Base-by-base conservation (phyloP, 2,888 invertebrate species). In the Pomacea canaliculata region DNA sequence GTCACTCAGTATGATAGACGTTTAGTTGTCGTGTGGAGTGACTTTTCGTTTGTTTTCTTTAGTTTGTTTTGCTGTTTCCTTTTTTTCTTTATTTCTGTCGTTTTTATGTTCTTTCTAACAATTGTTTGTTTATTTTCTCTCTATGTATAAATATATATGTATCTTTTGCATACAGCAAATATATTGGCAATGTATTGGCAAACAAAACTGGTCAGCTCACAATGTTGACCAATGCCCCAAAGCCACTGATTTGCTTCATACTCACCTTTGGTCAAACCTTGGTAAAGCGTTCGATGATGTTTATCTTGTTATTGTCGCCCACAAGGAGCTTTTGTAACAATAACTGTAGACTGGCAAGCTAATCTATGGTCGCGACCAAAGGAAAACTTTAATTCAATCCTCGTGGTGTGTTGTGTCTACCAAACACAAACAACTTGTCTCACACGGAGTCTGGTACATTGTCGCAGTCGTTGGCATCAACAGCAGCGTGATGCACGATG, bases 361-460 rank as follows among this genome's bases (percentile, higher is more conserved):
- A 37, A 37, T 0, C 37, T 10, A 7, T 46, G 16, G 13, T 69
- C 7, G 13, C 68, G 10, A 46, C 51, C 60, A 60, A 63, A 48
- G 60, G 62, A 0, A 49, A 60, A n/a, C 74, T 46, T 49, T n/a
- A 63, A 10, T 19, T 75, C 69, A n/a, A 66, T 18, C 27, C 46
- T 59, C 66, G 48, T 46, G 27, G 51, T 23, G 49, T 51, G 27
- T 65, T 27, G 13, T 37, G 18, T 19, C n/a, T 27, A 19, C 12
- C 49, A 23, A 23, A 60, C 71, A 60, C 23, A 27, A 23, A 8
- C 46, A 63, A 48, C 27, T 66, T 46, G 19, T 69, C 62, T 69
- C 37, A 69, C n/a, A 69, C 56, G 68, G 59, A 48, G 23, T 74
- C 56, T 74, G 27, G 60, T 18, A 13, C 37, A 46, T 37, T 67